Conservation (phyloP, 2,888 invertebrate genomes). For the Balanococcus diminutus region DNA sequence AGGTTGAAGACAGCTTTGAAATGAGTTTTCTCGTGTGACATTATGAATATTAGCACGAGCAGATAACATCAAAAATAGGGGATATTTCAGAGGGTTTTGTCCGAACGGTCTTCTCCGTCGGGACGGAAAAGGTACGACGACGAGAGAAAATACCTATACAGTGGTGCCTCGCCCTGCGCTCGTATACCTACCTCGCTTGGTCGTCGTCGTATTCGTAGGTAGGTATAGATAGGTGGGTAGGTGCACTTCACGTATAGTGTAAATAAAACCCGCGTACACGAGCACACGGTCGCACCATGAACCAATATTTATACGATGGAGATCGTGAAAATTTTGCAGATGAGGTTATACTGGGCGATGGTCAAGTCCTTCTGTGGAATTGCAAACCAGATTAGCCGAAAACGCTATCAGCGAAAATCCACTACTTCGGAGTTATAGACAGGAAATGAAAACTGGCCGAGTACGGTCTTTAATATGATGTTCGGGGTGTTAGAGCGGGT, state of each 20-base stretch:
- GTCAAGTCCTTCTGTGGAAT: slow-evolving; percentile 43
- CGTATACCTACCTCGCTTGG: no score
- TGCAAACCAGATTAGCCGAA: slow-evolving; percentile 51
- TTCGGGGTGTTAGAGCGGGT: slow-evolving; percentile 45
- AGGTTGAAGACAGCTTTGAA: slow-evolving; percentile 51
- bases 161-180: not conserved
- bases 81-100: slow-evolving; percentile 44
- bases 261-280: not conserved
- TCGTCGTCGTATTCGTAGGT: not conserved
- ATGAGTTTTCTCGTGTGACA: slow-evolving; percentile 53
- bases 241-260: not conserved
- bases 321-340: slow-evolving; percentile 52
- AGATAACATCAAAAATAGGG: slow-evolving; percentile 40
- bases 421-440: slow-evolving; percentile 54
- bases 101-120: slow-evolving; percentile 42
- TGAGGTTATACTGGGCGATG: slow-evolving; percentile 48
- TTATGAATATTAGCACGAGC: slow-evolving; percentile 47
- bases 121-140: slow-evolving; percentile 47
- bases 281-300: not conserved
- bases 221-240: not conserved
- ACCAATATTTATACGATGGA: slow-evolving; percentile 45
- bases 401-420: slow-evolving; percentile 53
- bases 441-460: slow-evolving; percentile 54
- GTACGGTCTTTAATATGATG: slow-evolving; percentile 51
- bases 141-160: slow-evolving; percentile 8